These are phyloP conservation scores for Norana najaformis DNA, from an alignment of 2,888 invertebrate species.

Conservation along the genomic window DNA sequence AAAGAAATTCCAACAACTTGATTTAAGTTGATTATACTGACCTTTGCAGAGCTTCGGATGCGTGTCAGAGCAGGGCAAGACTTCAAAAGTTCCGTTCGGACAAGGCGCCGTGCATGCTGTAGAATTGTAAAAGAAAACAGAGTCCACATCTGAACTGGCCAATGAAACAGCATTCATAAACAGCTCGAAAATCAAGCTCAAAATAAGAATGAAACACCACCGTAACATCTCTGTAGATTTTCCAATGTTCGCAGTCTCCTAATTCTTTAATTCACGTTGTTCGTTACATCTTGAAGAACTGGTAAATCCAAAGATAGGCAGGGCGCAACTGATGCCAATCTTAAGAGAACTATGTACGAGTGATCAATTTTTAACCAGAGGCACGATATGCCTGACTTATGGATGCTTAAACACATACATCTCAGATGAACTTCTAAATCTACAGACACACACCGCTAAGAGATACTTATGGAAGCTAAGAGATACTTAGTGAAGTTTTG, in stretches of 20 bases:
- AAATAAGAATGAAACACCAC: not conserved
- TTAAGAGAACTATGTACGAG: too few species aligned
- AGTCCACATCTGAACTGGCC: not conserved
- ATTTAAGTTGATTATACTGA: conserved; percentile 30
- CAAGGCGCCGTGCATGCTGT: conserved; percentile 43
- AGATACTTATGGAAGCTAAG: too few species aligned
- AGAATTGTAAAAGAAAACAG: conserved; percentile 35
- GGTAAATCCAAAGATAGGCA: not conserved
- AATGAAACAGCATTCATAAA: not conserved
- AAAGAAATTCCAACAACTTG: not conserved
- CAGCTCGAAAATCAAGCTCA: not conserved
- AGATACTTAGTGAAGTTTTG: not conserved
- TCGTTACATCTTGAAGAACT: not conserved
- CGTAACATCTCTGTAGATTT: not conserved
- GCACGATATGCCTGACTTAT: too few species aligned
- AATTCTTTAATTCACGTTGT: not conserved
- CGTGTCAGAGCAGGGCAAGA: conserved; percentile 37
- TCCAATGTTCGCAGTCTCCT: not conserved
- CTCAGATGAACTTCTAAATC: not conserved
- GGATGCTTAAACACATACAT: not conserved
- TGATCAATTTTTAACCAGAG: too few species aligned
- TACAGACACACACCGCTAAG: not conserved
- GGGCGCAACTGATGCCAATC: not conserved
- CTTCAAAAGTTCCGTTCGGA: conserved; percentile 41
- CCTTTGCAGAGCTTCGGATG: conserved; percentile 45